phyloP scores from a whole-genome alignment of 2,797 vertebrate genomes.

The Sebastes variabilis region DNA sequence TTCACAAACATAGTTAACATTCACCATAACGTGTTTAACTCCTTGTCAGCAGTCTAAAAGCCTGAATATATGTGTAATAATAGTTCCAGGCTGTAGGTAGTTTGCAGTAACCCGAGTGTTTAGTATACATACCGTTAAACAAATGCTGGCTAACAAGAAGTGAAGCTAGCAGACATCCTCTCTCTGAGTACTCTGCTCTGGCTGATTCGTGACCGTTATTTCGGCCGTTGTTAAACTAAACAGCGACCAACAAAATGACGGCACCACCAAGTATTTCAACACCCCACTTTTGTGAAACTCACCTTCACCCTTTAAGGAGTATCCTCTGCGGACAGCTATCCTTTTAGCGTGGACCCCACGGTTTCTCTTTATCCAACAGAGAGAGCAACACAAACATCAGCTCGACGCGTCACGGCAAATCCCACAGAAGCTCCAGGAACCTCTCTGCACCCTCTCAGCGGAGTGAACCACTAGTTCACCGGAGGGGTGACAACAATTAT shows the following conservation, averaged over 20 bases:
- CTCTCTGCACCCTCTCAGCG: constrained; percentile 2
- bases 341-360: background rate
- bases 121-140: background rate
- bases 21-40: background rate
- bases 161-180: constrained; percentile 66
- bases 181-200: background rate
- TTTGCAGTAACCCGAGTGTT: background rate
- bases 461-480: constrained; percentile 58
- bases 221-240: background rate
- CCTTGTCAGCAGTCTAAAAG: background rate
- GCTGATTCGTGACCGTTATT: constrained; percentile 73
- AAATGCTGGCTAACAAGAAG: constrained; percentile 64
- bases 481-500: accelerated
- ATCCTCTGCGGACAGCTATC: background rate
- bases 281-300: background rate
- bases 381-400: constrained; percentile 17
- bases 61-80: background rate
- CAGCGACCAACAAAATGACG: background rate
- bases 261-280: accelerated
- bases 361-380: background rate
- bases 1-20: background rate
- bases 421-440: constrained; percentile 41
- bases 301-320: constrained; percentile 7
- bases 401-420: constrained; percentile 56
- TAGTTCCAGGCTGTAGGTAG: background rate